Evolutionary conservation across 2,797 vertebrate species (phyloP).

Genomic region (Allobates femoralis): DNA sequence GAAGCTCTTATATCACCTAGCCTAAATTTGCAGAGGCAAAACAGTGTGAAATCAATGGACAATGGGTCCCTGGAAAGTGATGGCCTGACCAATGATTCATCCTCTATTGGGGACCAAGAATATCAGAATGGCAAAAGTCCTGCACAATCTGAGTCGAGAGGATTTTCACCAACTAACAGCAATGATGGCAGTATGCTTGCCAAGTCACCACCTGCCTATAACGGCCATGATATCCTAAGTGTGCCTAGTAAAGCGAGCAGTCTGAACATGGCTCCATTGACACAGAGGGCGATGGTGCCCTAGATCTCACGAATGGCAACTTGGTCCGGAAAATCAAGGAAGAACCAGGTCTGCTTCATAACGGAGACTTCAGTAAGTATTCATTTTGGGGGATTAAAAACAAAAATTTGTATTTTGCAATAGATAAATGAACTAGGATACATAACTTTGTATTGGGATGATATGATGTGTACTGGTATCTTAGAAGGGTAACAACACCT

Average conservation of each 20-base stretch:
- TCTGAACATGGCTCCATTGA: constrained; percentile 73
- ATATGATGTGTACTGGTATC: background rate
- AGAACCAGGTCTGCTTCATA: constrained; percentile 81
- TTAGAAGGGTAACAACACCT: no score
- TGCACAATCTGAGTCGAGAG: constrained; percentile 80
- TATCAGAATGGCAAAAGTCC: constrained; percentile 87
- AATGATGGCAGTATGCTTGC: constrained; percentile 76
- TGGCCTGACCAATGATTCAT: constrained; percentile 83
- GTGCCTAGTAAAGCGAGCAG: constrained; percentile 73
- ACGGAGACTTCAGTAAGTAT: constrained; percentile 83
- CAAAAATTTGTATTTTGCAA: no score
- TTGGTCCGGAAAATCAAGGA: constrained; percentile 85
- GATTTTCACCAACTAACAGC: constrained; percentile 85
- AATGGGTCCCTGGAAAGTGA: constrained; percentile 83
- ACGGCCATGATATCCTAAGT: constrained; percentile 71
- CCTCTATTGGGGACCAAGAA: constrained; percentile 81
- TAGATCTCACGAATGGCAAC: constrained; percentile 88
- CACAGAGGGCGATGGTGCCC: constrained; percentile 83
- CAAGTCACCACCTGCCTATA: constrained; percentile 83
- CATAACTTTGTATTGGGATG: no score
- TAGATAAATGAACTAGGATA: no score
- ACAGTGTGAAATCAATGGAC: constrained; percentile 83
- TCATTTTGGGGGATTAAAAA: background rate
- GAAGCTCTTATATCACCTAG: constrained; percentile 79
- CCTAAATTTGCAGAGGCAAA: constrained; percentile 85